Conservation (phyloP, 2,888 invertebrate species). For the Erannis defoliaria region DNA sequence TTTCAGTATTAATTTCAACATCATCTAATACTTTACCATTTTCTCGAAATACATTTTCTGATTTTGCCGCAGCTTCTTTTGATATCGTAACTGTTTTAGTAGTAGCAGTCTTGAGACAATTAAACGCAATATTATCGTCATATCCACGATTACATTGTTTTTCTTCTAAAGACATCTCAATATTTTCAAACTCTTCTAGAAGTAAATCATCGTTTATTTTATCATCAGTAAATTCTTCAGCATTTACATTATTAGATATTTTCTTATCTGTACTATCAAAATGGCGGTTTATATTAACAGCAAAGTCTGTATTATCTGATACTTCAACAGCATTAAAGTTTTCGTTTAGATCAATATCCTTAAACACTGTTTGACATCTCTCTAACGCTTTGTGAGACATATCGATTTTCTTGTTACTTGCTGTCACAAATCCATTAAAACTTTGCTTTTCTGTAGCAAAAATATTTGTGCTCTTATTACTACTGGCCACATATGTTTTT, state of each 20-base stretch:
- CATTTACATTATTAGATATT: conserved; percentile 21
- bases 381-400: conserved; percentile 14
- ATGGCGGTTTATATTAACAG: background rate
- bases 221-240: conserved; percentile 31
- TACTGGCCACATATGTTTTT: background rate
- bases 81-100: conserved; percentile 61
- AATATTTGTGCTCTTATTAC: background rate
- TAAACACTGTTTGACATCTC: conserved; percentile 22
- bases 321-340: conserved; percentile 4
- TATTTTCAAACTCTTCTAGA: conserved; percentile 60
- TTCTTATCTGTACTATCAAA: background rate
- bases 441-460: conserved; percentile 29
- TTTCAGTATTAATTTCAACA: background rate
- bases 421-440: conserved; percentile 65
- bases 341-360: conserved; percentile 12
- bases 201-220: conserved; percentile 36
- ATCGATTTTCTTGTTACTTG: conserved; percentile 60
- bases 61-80: conserved; percentile 47
- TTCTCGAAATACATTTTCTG: conserved; percentile 54
- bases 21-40: conserved; percentile 26
- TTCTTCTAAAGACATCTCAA: conserved; percentile 56
- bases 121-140: conserved; percentile 2
- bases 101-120: conserved; percentile 62
- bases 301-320: background rate
- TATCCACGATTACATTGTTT: conserved; percentile 16